A percentile compares a stretch with the other conserved stretches of the same genome.
phyloP scores from a whole-genome alignment of 2,113 vertebrate species.

The Istiophorus platypterus region DNA sequence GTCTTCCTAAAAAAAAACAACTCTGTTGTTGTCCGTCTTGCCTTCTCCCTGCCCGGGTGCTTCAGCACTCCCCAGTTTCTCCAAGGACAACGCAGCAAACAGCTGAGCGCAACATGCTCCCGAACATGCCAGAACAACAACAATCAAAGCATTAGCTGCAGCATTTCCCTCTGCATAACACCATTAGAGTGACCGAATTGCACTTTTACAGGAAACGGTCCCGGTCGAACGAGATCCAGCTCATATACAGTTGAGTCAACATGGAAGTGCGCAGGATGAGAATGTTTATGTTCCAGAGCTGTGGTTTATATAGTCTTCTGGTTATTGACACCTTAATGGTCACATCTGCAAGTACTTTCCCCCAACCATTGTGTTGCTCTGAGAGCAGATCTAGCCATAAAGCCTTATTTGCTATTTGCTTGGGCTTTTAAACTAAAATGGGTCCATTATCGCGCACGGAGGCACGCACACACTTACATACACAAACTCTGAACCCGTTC shows the following conservation, averaged over 20 bases:
- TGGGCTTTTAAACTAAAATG: slow-evolving; percentile 52
- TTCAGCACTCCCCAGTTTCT: slow-evolving; percentile 1
- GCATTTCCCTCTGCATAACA: slow-evolving; percentile 10
- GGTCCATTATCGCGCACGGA: slow-evolving; percentile 57
- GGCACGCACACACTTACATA: slow-evolving; percentile 15
- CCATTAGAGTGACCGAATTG: slow-evolving; percentile 17
- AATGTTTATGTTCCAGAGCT: slow-evolving; percentile 50
- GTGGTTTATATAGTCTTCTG: slow-evolving; percentile 38
- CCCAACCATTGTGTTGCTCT: slow-evolving; percentile 36
- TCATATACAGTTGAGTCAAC: slow-evolving; percentile 40
- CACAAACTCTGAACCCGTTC: slow-evolving; percentile 25
- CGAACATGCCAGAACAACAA: slow-evolving; percentile 19
- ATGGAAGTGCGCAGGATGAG: slow-evolving; percentile 44
- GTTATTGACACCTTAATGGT: slow-evolving; percentile 67
- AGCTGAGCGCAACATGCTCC: not conserved
- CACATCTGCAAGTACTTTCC: slow-evolving; percentile 70
- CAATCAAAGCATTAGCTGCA: slow-evolving; percentile 28
- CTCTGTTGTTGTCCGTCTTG: not conserved
- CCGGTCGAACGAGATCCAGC: slow-evolving; percentile 6
- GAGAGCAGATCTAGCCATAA: slow-evolving; percentile 50
- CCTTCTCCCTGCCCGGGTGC: not conserved
- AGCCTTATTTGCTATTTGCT: slow-evolving; percentile 58
- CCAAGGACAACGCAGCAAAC: slow-evolving; percentile 1
- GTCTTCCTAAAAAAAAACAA: not conserved
- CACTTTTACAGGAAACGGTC: slow-evolving; percentile 35